Conservation (phyloP, 2,888 invertebrate genomes). For the Ferrisia virgata region DNA sequence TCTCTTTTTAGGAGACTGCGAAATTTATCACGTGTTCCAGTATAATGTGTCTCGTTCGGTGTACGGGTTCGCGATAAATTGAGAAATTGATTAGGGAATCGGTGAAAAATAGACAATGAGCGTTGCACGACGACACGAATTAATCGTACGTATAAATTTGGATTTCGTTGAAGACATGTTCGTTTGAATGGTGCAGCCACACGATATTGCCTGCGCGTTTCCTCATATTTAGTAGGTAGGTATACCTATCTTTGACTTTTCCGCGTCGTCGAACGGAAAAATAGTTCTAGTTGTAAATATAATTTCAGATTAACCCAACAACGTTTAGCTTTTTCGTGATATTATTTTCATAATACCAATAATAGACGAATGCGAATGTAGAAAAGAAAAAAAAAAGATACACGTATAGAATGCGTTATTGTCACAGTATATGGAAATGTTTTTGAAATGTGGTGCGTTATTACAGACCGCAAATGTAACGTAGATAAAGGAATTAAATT, state of each 20-base stretch:
- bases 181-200: not conserved
- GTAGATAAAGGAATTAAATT: constrained; percentile 1
- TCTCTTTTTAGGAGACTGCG: not conserved
- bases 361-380: too few relatives aligned
- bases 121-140: not conserved
- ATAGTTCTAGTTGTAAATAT: constrained; percentile 8
- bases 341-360: not conserved
- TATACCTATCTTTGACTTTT: not conserved
- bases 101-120: constrained; percentile 17
- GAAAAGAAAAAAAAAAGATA: not conserved
- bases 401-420: not conserved
- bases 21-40: not conserved
- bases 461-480: not conserved
- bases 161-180: constrained; percentile 14
- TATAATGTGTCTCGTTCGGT: not conserved
- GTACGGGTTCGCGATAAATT: not conserved
- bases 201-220: not conserved
- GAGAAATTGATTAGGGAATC: constrained; percentile 13
- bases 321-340: not conserved
- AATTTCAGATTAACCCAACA: constrained; percentile 3
- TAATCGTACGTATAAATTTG: constrained; percentile 14
- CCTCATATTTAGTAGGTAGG: not conserved
- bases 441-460: not conserved
- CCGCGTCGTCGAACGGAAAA: not conserved
- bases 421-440: not conserved